phyloP scores from a whole-genome alignment of 2,113 vertebrate species.

The Leptodactylus fuscus region DNA sequence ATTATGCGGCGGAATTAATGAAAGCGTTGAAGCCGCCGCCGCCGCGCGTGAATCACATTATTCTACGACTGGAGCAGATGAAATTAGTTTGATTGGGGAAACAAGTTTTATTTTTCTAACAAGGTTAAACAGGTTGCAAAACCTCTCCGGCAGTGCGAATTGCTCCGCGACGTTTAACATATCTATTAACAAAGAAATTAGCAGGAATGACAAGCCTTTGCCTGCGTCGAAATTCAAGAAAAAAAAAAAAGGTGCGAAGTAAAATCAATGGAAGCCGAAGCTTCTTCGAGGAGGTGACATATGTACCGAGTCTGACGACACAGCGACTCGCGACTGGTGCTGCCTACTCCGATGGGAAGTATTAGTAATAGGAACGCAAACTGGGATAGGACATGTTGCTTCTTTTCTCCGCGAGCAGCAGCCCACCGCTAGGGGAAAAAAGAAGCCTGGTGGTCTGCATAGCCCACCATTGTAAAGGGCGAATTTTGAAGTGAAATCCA shows the following conservation, averaged over 20 bases:
- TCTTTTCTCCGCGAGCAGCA: too few relatives aligned
- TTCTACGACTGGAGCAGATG: conserved; percentile 56
- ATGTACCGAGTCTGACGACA: not conserved
- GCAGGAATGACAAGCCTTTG: conserved; percentile 10
- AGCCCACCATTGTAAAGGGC: too few relatives aligned
- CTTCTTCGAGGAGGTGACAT: conserved; percentile 1
- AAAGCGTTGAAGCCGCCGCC: conserved; percentile 50
- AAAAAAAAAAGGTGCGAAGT: conserved; percentile 18
- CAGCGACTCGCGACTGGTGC: not conserved
- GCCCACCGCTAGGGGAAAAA: too few relatives aligned
- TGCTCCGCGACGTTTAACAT: not conserved
- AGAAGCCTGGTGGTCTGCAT: too few relatives aligned
- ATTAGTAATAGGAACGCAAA: too few relatives aligned
- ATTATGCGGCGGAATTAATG: conserved; percentile 51
- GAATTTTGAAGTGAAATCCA: too few relatives aligned
- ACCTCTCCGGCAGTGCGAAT: conserved; percentile 38
- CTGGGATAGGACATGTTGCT: too few relatives aligned
- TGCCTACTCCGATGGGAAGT: too few relatives aligned
- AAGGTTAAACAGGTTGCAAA: conserved; percentile 54
- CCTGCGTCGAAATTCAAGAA: not conserved
- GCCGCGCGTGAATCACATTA: conserved; percentile 54
- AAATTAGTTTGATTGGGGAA: conserved; percentile 43
- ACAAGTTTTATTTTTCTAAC: conserved; percentile 54
- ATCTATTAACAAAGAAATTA: conserved; percentile 52
- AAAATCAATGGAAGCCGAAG: conserved; percentile 20